Conservation (phyloP, 2,888 invertebrate species). For the Sarcophaga subvicina region DNA sequence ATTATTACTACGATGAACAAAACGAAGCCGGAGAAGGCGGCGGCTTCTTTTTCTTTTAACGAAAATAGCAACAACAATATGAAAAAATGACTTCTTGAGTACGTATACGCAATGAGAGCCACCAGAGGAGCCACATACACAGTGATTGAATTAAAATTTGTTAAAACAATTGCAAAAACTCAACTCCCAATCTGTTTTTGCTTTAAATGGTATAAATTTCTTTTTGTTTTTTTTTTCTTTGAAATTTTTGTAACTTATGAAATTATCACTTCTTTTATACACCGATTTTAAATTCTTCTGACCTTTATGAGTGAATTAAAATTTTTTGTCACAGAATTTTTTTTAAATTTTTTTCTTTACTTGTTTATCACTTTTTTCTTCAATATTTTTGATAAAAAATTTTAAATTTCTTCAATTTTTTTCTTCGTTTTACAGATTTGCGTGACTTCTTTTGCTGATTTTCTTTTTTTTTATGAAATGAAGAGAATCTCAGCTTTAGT, state of each 20-base stretch:
- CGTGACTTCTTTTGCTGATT: slow-evolving; percentile 41
- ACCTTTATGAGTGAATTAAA: slow-evolving; percentile 41
- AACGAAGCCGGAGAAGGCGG: slow-evolving; percentile 49
- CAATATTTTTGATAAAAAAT: background rate
- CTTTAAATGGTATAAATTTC: background rate
- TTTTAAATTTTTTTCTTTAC: background rate
- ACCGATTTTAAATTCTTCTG: slow-evolving; percentile 11
- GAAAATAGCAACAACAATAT: slow-evolving; percentile 10
- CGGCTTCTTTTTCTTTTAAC: slow-evolving; percentile 33
- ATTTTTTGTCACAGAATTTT: slow-evolving; percentile 27
- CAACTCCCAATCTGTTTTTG: background rate
- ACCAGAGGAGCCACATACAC: slow-evolving; percentile 55
- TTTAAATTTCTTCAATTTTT: slow-evolving; percentile 31
- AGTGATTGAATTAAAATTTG: slow-evolving; percentile 35
- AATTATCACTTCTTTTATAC: background rate
- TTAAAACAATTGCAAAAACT: slow-evolving; percentile 27
- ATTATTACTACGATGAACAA: slow-evolving; percentile 10
- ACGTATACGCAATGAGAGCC: slow-evolving; percentile 64
- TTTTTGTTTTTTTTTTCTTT: background rate
- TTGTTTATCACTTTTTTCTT: slow-evolving; percentile 16
- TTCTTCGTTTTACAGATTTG: slow-evolving; percentile 47
- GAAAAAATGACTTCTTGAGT: slow-evolving; percentile 54
- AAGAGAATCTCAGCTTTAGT: slow-evolving; percentile 13
- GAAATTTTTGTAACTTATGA: background rate
- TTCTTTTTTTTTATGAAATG: slow-evolving; percentile 9